Conservation (phyloP, 2,113 vertebrate genomes). For the Macaca fascicularis region T2T-MFA8v1.1 NC_088379.1:67313001-67313500, state of each 20-base stretch:
- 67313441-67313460: constrained; percentile 65
- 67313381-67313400: not conserved
- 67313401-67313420: constrained; percentile 66
- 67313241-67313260: not conserved
- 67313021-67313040: not conserved
- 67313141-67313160: not conserved
- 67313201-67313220: constrained; percentile 13
- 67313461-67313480: constrained; percentile 64
- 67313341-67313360: constrained; percentile 46
- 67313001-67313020: not conserved
- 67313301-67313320: constrained; percentile 62
- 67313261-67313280: not conserved
- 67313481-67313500: constrained; percentile 65
- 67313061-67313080: not conserved
- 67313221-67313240: not conserved
- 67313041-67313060: not conserved
- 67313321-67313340: constrained; percentile 45
- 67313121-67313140: not conserved
- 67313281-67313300: constrained; percentile 33
- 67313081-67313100: not conserved
- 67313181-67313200: constrained; percentile 36
- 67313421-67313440: constrained; percentile 63
- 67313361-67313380: constrained; percentile 8
- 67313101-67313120: not conserved
- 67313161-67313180: constrained; percentile 50